phyloP scores from a whole-genome alignment of 2,888 invertebrate species.

The Sphaerophoria rueppellii region DNA sequence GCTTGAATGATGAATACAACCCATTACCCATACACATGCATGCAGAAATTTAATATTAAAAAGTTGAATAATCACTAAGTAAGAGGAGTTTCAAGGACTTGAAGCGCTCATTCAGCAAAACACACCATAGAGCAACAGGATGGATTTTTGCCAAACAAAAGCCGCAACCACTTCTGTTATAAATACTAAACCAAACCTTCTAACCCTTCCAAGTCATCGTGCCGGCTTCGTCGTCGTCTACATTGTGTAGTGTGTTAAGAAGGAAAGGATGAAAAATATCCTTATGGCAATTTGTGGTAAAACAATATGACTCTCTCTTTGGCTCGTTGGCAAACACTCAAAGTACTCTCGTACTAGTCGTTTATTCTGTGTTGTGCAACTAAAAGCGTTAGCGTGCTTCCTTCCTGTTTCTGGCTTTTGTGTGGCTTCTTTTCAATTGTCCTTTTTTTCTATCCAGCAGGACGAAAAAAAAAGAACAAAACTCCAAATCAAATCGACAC shows the following conservation, averaged over 20 bases:
- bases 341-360: slow-evolving; percentile 34
- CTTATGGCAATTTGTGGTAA: slow-evolving; percentile 72
- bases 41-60: slow-evolving; percentile 56
- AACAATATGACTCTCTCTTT: slow-evolving; percentile 57
- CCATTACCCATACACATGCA: slow-evolving; percentile 33
- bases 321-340: slow-evolving; percentile 57
- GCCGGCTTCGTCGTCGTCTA: neutral
- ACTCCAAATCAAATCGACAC: slow-evolving; percentile 75
- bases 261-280: slow-evolving; percentile 60
- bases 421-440: slow-evolving; percentile 38
- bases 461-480: slow-evolving; percentile 38
- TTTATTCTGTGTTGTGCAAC: slow-evolving; percentile 42
- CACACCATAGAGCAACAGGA: slow-evolving; percentile 63
- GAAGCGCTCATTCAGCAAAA: neutral
- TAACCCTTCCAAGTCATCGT: slow-evolving; percentile 3
- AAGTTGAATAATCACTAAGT: slow-evolving; percentile 68
- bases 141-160: slow-evolving; percentile 72
- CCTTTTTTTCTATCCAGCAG: slow-evolving; percentile 30
- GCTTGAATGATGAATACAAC: slow-evolving; percentile 51
- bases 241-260: slow-evolving; percentile 44
- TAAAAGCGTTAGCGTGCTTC: slow-evolving; percentile 70
- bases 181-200: slow-evolving; percentile 40
- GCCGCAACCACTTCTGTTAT: slow-evolving; percentile 21
- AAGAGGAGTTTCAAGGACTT: slow-evolving; percentile 51
- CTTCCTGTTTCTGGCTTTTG: slow-evolving; percentile 63